Conservation (phyloP, 2,113 vertebrate genomes). For the Lagopus muta region DNA sequence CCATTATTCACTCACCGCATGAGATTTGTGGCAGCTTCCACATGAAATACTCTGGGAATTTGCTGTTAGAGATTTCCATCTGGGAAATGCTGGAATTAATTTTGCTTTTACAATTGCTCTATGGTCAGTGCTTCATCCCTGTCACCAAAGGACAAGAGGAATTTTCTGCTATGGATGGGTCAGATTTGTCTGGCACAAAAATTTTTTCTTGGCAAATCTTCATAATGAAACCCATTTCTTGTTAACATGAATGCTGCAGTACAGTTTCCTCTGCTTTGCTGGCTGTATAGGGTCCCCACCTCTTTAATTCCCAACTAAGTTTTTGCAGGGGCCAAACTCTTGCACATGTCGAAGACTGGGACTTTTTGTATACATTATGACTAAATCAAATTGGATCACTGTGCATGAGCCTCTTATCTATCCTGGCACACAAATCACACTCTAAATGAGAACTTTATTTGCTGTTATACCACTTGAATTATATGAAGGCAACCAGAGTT, state of each 20-base stretch:
- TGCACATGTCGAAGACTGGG: background rate
- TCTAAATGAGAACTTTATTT: background rate
- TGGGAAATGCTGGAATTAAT: constrained; percentile 43
- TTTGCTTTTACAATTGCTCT: constrained; percentile 4
- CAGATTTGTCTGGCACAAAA: background rate
- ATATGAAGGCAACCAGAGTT: background rate
- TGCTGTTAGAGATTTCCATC: background rate
- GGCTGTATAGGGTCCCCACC: background rate
- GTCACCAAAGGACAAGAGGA: constrained; percentile 19
- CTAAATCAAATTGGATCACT: background rate
- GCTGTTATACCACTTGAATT: background rate
- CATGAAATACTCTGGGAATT: background rate
- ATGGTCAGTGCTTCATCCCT: constrained; percentile 3
- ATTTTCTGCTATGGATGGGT: background rate
- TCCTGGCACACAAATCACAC: background rate
- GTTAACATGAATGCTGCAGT: background rate
- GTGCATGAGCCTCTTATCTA: background rate
- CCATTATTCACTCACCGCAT: background rate
- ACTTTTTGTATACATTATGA: background rate
- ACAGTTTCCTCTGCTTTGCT: background rate
- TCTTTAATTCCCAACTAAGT: background rate
- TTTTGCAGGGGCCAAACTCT: background rate
- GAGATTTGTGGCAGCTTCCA: background rate
- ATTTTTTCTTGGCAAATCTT: background rate
- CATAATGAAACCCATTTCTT: background rate